Evolutionary conservation across 1,140 invertebrate species (phyloP).

Genomic region (Physella acuta): DNA sequence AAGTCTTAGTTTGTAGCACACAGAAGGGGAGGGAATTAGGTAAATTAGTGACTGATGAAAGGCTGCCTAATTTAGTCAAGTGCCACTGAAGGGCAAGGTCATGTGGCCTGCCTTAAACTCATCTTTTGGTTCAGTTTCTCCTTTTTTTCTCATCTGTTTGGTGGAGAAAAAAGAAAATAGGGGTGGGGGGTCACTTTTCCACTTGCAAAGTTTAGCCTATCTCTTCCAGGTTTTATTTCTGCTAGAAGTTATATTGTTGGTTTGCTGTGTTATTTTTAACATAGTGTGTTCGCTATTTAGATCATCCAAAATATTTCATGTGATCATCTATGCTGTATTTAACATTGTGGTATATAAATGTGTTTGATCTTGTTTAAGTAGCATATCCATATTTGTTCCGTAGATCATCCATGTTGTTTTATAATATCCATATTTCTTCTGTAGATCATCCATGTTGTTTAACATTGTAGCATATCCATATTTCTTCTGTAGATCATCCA

Average conservation of each 20-base stretch:
- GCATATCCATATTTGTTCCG: not conserved
- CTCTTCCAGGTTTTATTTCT: constrained; percentile 84
- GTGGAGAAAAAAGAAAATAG: too few species aligned
- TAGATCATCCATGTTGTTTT: not conserved
- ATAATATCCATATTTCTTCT: not conserved
- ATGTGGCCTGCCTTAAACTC: too few species aligned
- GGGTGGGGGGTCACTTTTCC: too few species aligned
- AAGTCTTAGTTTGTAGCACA: too few species aligned
- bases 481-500: not conserved
- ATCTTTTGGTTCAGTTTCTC: too few species aligned
- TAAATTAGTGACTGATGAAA: too few species aligned
- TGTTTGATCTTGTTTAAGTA: not conserved
- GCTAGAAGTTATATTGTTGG: constrained; percentile 67
- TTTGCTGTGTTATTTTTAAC: not conserved
- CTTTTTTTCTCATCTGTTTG: too few species aligned
- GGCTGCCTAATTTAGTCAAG: too few species aligned
- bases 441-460: not conserved
- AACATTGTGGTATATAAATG: not conserved
- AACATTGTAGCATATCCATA: not conserved
- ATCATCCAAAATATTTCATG: not conserved
- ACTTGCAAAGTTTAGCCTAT: too few species aligned
- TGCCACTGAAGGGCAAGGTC: too few species aligned
- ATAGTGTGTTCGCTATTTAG: not conserved
- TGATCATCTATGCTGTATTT: not conserved
- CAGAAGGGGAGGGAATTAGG: too few species aligned